Base-by-base conservation (phyloP, 2,888 invertebrate genomes). In the Masnerella sp. region DNA sequence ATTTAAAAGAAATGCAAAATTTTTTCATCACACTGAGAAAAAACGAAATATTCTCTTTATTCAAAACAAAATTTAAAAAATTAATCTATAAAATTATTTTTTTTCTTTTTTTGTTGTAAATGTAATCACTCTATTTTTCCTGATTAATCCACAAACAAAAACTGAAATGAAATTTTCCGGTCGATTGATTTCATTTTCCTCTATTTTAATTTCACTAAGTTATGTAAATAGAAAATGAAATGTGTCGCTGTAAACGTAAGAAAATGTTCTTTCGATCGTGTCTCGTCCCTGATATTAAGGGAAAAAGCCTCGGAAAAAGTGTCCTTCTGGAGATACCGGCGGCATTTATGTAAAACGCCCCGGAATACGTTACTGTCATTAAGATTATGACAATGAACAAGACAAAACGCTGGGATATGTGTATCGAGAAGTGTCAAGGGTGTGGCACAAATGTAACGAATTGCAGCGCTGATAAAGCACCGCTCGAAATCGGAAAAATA, bases 271-370 rank as follows among this genome's bases (percentile, higher is more conserved):
- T 54, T 40, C 15, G 25, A 25, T n/a, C 7, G 15, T 32, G 25
- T 43, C 28, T 43, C 15, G 9, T 58, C 49, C 61, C 40, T 49
- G 61, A 36, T 47, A 61, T 61, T 61, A 61, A 47, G 47, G 47
- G 59, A 49, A 61, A 61, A 47, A 61, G 36, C 38, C 17, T 28
- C 28, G 47, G 11, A 54, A 64, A 64, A 64, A 70, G 43, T 47
- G 70, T 62, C 61, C 70, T 62, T 49, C 45, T 36, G 18, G 28
- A 36, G 45, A 51, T 61, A 62, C 43, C 51, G 9, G 28, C 42
- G 20, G 62, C 58, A 51, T 58, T 71, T 71, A 72, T 72, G 65
- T 72, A 72, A 72, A 72, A 47, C 52, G 52, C 47, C 51, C 72
- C 54, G 40, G 65, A 72, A 72, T 72, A 65, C 54, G 61, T 65